A percentile compares a stretch with the other conserved stretches of the same genome.
Conservation (phyloP, 2,113 vertebrate species). For the Brachirus orientalis region DNA sequence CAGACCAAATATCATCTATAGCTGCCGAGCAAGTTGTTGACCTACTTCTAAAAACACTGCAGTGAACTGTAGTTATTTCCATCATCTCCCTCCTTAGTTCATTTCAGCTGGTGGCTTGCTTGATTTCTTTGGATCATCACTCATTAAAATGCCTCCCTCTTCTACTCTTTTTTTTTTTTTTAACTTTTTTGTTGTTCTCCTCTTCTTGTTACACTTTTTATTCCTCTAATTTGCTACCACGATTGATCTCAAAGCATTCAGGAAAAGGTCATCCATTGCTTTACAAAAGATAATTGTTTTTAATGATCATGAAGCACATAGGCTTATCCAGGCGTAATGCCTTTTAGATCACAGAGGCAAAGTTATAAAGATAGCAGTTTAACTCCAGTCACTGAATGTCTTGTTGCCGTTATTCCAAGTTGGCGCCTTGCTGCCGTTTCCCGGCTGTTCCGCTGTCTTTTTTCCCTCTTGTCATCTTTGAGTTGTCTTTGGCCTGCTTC, state of each 20-base stretch:
- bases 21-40: conserved; percentile 40
- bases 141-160: conserved; percentile 21
- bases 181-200: conserved; percentile 4
- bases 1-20: conserved; percentile 20
- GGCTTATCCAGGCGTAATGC: conserved; percentile 55
- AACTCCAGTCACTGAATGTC: conserved; percentile 55
- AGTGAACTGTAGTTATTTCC: conserved; percentile 47
- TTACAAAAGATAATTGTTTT: conserved; percentile 56
- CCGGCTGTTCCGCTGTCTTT: conserved; percentile 38
- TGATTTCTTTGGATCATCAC: conserved; percentile 63
- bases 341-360: conserved; percentile 55
- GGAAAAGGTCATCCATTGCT: conserved; percentile 33
- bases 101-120: conserved; percentile 54
- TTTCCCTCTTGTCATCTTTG: conserved; percentile 36
- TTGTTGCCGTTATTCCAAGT: conserved; percentile 53
- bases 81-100: conserved; percentile 53
- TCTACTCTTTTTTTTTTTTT: conserved; percentile 1
- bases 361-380: conserved; percentile 66
- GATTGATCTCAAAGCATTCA: conserved; percentile 12
- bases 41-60: conserved; percentile 61
- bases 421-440: conserved; percentile 47
- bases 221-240: conserved; percentile 23
- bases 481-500: conserved; percentile 60
- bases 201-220: conserved; percentile 1
- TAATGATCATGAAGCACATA: conserved; percentile 63